These are phyloP conservation scores for Epicauta chinensis DNA, from an alignment of 1,140 invertebrate genomes.

Conservation along the genomic window DNA sequence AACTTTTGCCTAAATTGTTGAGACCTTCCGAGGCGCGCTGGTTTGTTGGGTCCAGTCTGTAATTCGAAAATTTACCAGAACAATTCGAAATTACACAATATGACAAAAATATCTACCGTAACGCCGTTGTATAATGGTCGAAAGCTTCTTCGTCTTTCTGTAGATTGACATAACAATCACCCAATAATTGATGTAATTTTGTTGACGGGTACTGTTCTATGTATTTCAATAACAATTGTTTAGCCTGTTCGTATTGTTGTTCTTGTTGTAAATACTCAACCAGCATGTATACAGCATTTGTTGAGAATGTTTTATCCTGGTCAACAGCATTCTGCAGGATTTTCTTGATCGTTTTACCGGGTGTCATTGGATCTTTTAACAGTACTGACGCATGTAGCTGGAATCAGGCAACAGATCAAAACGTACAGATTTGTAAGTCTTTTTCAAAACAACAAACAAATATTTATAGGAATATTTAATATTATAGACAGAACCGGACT, in stretches of 20 bases:
- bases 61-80: no score
- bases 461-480: no score
- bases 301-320: conserved; percentile 53
- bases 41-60: conserved; percentile 59
- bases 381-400: conserved; percentile 52
- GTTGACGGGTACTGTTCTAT: conserved; percentile 54
- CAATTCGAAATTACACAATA: no score
- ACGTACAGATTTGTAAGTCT: no score
- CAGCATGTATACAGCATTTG: conserved; percentile 63
- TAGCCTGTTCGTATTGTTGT: conserved; percentile 52
- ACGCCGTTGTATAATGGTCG: conserved; percentile 62
- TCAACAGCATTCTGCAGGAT: conserved; percentile 63
- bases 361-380: conserved; percentile 60
- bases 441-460: no score
- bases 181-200: conserved; percentile 63
- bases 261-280: conserved; percentile 58
- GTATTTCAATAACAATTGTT: conserved; percentile 55
- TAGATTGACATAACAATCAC: conserved; percentile 51
- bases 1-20: conserved; percentile 56
- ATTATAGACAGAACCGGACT: no score
- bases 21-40: conserved; percentile 62
- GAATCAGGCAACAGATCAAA: conserved; percentile 14
- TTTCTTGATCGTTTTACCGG: conserved; percentile 50
- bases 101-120: no score
- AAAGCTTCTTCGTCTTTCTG: conserved; percentile 64